A percentile compares a stretch with the other conserved stretches of the same genome.
These are phyloP conservation scores for Oncorhynchus gorbuscha DNA, from an alignment of 2,113 vertebrate species.

Conservation along the genomic window DNA sequence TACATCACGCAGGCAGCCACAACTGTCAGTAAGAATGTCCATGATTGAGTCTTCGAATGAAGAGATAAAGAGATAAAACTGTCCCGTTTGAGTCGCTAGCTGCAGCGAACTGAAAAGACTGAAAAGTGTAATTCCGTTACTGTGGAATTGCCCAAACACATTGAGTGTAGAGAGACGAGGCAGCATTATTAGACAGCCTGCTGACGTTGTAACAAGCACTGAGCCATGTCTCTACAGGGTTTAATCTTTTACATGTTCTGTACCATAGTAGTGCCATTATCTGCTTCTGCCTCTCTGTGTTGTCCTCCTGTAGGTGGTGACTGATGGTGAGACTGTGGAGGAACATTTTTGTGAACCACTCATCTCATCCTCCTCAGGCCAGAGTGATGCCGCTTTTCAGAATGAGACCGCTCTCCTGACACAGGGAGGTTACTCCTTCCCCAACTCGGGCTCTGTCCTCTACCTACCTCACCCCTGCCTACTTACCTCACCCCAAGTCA, in stretches of 20 bases:
- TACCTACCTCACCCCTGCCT: neutral
- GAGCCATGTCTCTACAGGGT: neutral
- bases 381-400: neutral
- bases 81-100: too few relatives aligned
- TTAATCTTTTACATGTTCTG: neutral
- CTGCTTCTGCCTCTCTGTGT: neutral
- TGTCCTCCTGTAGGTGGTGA: neutral
- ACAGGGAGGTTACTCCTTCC: neutral
- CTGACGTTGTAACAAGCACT: neutral
- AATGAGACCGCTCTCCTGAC: neutral
- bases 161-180: neutral
- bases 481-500: neutral
- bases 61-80: too few relatives aligned
- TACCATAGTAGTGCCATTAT: neutral
- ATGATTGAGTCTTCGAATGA: too few relatives aligned
- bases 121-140: too few relatives aligned
- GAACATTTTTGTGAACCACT: neutral
- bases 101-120: too few relatives aligned
- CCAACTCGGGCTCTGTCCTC: neutral
- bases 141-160: slow-evolving; percentile 4
- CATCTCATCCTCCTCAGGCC: neutral
- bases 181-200: neutral
- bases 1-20: too few relatives aligned
- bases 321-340: neutral
- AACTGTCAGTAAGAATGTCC: too few relatives aligned